Conservation (phyloP, 1,140 invertebrate species). For the Zaprionus davidi region DNA sequence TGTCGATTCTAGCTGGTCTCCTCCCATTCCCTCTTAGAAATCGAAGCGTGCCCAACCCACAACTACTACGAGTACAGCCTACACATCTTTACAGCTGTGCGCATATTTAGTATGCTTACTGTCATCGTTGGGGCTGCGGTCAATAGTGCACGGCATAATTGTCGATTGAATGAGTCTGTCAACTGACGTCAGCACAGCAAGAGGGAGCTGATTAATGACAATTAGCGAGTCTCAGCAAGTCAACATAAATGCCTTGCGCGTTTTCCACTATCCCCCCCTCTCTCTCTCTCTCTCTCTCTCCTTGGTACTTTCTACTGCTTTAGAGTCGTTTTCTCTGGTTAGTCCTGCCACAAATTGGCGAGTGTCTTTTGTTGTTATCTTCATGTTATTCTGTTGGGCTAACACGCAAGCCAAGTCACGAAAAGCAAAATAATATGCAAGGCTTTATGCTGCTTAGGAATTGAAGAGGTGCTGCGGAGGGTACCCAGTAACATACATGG, state of each 20-base stretch:
- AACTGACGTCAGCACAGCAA: slow-evolving; percentile 51
- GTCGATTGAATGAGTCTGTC: slow-evolving; percentile 64
- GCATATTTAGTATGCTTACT: neutral
- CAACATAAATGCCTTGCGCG: slow-evolving; percentile 2
- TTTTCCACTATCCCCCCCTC: neutral
- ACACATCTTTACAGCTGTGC: slow-evolving; percentile 3
- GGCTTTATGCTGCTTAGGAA: neutral
- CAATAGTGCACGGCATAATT: slow-evolving; percentile 70
- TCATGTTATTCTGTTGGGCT: neutral
- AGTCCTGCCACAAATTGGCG: neutral
- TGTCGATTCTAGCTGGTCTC: slow-evolving; percentile 57
- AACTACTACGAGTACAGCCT: neutral
- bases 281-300: neutral
- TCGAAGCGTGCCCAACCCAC: slow-evolving; percentile 18
- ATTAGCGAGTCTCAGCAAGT: slow-evolving; percentile 51
- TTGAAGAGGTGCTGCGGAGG: neutral
- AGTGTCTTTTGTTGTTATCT: neutral
- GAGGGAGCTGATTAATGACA: slow-evolving; percentile 71
- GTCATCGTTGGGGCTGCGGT: slow-evolving; percentile 35
- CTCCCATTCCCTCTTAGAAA: slow-evolving; percentile 9
- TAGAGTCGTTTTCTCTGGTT: neutral
- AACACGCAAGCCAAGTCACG: slow-evolving; percentile 1
- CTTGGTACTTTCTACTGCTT: neutral
- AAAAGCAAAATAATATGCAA: neutral
- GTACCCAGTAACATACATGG: neutral